phyloP scores from a whole-genome alignment of 2,797 vertebrate genomes.

The Dendrocincla fuliginosa region DNA sequence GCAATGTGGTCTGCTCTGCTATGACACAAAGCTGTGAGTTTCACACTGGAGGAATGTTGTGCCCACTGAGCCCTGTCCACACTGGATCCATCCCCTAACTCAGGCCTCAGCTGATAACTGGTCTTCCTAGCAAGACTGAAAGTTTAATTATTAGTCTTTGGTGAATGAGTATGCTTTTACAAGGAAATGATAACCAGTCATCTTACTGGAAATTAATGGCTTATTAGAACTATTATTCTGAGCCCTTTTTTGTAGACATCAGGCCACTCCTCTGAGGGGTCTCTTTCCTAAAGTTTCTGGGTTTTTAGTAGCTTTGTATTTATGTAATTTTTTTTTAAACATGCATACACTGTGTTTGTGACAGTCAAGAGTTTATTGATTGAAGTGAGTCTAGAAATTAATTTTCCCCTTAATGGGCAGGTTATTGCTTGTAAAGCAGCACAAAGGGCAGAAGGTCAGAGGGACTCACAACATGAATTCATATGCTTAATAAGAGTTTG shows the following conservation, averaged over 20 bases:
- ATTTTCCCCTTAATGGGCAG: not conserved
- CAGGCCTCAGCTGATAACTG: not conserved
- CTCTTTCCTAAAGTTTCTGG: not conserved
- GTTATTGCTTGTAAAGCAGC: not conserved
- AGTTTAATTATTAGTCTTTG: not conserved
- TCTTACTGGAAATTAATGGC: not conserved
- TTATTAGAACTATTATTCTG: not conserved
- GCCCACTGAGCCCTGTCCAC: not conserved
- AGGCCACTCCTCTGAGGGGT: not conserved
- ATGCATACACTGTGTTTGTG: not conserved
- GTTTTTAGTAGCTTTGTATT: not conserved
- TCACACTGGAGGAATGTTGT: not conserved
- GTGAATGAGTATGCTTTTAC: not conserved
- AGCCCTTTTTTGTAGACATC: not conserved
- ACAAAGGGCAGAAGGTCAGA: not conserved
- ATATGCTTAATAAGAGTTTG: not conserved
- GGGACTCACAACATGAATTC: not conserved
- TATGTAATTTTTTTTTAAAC: not conserved
- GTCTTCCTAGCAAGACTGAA: not conserved
- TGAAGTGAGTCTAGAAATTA: not conserved
- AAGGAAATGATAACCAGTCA: not conserved
- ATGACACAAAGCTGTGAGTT: accelerated
- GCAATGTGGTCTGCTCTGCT: not conserved
- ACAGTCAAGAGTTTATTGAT: not conserved
- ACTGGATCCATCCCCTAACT: not conserved